Percentiles rank a stretch among this genome's conserved stretches.
Conservation (phyloP, 2,113 vertebrate species). For the Archilochus colubris region DNA sequence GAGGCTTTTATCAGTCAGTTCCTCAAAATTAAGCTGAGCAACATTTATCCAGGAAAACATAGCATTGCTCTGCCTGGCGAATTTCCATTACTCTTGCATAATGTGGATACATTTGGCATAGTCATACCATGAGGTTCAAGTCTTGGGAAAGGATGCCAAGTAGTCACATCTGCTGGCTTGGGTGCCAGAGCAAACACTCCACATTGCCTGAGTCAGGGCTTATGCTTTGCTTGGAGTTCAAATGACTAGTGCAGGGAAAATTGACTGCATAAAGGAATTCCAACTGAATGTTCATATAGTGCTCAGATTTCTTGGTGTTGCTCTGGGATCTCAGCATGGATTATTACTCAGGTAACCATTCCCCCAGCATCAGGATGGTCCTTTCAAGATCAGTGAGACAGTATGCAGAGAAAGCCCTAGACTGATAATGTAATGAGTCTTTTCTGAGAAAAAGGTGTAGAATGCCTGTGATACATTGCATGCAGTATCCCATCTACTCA, state of each 20-base stretch:
- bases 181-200: slow-evolving; percentile 70
- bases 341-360: slow-evolving; percentile 21
- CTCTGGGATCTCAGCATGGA: slow-evolving; percentile 6
- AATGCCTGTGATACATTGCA: background rate
- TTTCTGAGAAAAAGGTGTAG: background rate
- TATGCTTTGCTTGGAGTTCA: slow-evolving; percentile 65
- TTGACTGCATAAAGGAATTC: slow-evolving; percentile 19
- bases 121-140: slow-evolving; percentile 64
- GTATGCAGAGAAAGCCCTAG: background rate
- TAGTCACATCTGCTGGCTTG: slow-evolving; percentile 71
- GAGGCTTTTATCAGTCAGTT: slow-evolving; percentile 53
- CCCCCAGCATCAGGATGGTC: background rate
- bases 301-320: background rate
- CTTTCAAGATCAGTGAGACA: background rate
- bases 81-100: slow-evolving; percentile 69
- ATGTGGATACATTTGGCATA: slow-evolving; percentile 70
- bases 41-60: slow-evolving; percentile 63
- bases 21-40: slow-evolving; percentile 69
- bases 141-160: slow-evolving; percentile 60
- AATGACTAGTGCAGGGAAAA: slow-evolving; percentile 36
- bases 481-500: background rate
- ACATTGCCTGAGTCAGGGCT: slow-evolving; percentile 60
- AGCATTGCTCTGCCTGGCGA: slow-evolving; percentile 60
- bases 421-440: background rate
- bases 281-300: slow-evolving; percentile 4